Conservation (phyloP, 2,888 invertebrate genomes). For the Nomada lathburiana region DNA sequence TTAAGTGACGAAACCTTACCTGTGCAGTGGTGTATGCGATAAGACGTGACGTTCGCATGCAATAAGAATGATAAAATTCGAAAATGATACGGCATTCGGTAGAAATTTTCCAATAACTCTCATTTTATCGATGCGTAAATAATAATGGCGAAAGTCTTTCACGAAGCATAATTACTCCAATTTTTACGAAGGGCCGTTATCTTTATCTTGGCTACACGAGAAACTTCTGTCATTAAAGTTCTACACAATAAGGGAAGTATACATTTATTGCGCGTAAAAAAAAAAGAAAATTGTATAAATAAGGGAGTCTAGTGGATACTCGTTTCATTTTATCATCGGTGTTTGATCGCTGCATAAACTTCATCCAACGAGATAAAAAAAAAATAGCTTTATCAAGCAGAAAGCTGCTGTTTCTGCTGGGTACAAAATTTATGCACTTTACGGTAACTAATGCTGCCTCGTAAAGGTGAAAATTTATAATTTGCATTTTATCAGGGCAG, state of each 20-base stretch:
- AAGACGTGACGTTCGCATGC: not conserved
- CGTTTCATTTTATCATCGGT: not conserved
- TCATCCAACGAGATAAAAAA: not conserved
- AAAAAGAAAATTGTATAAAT: not conserved
- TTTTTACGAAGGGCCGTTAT: no score
- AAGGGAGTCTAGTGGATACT: not conserved
- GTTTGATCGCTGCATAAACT: not conserved
- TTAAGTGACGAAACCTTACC: conserved; percentile 22
- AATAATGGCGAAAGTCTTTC: not conserved
- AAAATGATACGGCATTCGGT: not conserved
- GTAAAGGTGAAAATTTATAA: not conserved
- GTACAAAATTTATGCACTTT: not conserved
- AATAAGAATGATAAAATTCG: conserved; percentile 8
- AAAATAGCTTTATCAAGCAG: not conserved
- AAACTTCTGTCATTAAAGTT: conserved; percentile 1
- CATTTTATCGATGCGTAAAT: not conserved
- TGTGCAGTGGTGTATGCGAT: not conserved
- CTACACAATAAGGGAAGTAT: not conserved
- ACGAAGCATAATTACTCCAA: not conserved
- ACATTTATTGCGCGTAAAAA: not conserved
- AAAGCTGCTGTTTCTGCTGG: not conserved
- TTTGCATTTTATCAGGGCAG: not conserved
- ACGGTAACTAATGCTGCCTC: no score
- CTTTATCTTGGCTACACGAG: not conserved
- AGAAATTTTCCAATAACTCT: not conserved